Percentiles rank a stretch among this genome's conserved stretches.
Conservation (phyloP, 2,113 vertebrate species). For the Alexandromys fortis region DNA sequence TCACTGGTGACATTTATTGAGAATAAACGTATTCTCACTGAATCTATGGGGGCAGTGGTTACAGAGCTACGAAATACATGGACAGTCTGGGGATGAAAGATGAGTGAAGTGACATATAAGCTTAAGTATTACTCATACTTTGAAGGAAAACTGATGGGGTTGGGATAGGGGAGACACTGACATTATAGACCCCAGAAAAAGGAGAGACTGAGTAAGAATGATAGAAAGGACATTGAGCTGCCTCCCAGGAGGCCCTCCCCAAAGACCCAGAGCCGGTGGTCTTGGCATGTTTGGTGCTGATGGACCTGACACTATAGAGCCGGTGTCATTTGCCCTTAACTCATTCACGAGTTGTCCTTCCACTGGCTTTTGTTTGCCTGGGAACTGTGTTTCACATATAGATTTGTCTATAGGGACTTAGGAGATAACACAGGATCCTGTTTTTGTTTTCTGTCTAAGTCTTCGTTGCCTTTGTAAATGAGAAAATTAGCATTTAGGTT, state of each 20-base stretch:
- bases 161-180: not conserved
- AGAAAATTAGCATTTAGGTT: constrained; percentile 5
- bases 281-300: not conserved
- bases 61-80: not conserved
- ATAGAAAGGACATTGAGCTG: not conserved
- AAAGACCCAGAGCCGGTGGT: not conserved
- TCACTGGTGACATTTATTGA: not conserved
- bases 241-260: not conserved
- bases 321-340: not conserved
- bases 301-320: not conserved
- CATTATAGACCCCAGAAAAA: not conserved
- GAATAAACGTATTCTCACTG: not conserved
- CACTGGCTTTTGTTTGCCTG: not conserved
- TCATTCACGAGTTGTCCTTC: not conserved
- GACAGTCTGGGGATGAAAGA: constrained; percentile 3
- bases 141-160: not conserved
- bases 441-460: not conserved
- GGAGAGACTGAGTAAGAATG: not conserved
- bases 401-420: not conserved
- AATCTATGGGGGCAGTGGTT: not conserved
- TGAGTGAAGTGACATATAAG: not conserved
- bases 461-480: not conserved
- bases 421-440: not conserved
- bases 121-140: not conserved
- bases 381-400: not conserved